Base-by-base conservation (phyloP, 2,797 vertebrate genomes). In the Hozukius guyotensis region DNA sequence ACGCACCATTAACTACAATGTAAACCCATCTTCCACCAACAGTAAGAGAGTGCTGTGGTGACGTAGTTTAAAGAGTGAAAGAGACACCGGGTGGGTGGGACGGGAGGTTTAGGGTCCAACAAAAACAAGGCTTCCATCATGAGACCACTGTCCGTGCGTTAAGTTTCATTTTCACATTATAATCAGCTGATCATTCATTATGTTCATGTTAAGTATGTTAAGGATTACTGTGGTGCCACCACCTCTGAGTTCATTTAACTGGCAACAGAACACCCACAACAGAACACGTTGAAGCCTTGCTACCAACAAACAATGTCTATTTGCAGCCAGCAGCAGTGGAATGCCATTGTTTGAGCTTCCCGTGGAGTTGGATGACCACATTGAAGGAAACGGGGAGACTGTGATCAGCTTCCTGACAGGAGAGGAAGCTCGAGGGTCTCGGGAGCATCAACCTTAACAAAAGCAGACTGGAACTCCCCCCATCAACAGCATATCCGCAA, bases 261-360 rank as follows among this genome's bases (percentile, higher is more conserved):
- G 20, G 46, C 46, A 75, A 78, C 62, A 80, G 34, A 84, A 65
- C 73, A 55, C 42, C 16, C 42, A 55, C 77, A 57, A 81, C 75
- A 85, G 86, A 88, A 68, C 36, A 86, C 2, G 20, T 24, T 62
- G 24, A 16, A 67, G 70, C 65, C 34, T 32, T 24, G 61, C 61
- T 52, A 77, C 81, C 78, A 87, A 88, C 85, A 93, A 94, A 93
- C 82, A 88, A 82, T 46, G 78, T 83, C 61, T 94, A 73, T 93
- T 94, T 89, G 78, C 79, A 77, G 88, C 80, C 78, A 69, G 70
- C 79, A 67, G 25, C 68, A 38, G 74, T 81, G 86, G 87, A 94
- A 94, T 91, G 88, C 88, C 89, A 90, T 94, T 94, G 93, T 93
- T 91, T 85, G 81, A 81, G 83, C 75, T 92, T 90, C 89, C 89